Conservation (phyloP, 2,888 invertebrate genomes). For the Synanthedon vespiformis region DNA sequence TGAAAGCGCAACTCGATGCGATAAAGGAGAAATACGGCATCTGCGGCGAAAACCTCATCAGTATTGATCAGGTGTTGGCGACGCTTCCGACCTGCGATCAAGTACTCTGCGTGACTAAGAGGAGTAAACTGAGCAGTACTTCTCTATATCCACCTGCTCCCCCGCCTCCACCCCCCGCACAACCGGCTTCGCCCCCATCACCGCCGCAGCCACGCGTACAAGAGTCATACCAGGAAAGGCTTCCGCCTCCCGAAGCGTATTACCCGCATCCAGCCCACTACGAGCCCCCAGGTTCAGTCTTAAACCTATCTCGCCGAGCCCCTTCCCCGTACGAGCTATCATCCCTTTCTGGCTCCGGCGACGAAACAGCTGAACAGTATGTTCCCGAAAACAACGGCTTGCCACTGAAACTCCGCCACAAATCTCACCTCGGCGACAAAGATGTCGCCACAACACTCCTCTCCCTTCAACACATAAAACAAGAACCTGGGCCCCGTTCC, state of each 20-base stretch:
- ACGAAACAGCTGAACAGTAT: conserved; percentile 60
- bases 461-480: conserved; percentile 88
- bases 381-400: conserved; percentile 81
- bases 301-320: conserved; percentile 77
- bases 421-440: conserved; percentile 89
- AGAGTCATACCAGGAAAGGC: conserved; percentile 58
- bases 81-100: conserved; percentile 87
- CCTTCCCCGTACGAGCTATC: conserved; percentile 86
- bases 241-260: conserved; percentile 58
- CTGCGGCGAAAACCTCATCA: conserved; percentile 86
- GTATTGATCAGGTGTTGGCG: conserved; percentile 89
- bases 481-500: conserved; percentile 83
- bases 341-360: conserved; percentile 76
- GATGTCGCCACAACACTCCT: conserved; percentile 87
- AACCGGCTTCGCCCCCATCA: conserved; percentile 59
- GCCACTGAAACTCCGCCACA: conserved; percentile 92
- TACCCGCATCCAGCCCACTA: conserved; percentile 69
- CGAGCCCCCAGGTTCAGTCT: conserved; percentile 74
- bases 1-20: conserved; percentile 92
- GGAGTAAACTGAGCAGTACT: conserved; percentile 64
- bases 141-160: conserved; percentile 70
- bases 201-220: conserved; percentile 70
- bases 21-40: conserved; percentile 94
- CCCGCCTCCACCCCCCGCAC: conserved; percentile 64
- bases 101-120: conserved; percentile 84